phyloP scores from a whole-genome alignment of 2,113 vertebrate genomes.

The Trematocara macrostoma region DNA sequence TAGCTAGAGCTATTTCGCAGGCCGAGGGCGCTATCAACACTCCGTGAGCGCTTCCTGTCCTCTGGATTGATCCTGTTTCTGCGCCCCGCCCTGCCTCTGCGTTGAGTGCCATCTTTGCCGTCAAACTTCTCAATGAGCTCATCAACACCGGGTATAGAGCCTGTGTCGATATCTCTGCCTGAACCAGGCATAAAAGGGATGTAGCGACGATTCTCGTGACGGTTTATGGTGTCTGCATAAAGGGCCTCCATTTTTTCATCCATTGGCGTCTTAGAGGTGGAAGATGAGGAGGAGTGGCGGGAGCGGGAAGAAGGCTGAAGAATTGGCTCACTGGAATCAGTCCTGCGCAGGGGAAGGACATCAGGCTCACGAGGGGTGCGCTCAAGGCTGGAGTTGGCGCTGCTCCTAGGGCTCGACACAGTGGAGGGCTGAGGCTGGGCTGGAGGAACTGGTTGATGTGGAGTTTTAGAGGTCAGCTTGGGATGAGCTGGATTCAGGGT shows the following conservation, averaged over 20 bases:
- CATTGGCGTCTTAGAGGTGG: conserved; percentile 68
- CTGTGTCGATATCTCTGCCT: conserved; percentile 91
- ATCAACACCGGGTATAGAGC: conserved; percentile 84
- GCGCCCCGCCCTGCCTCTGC: conserved; percentile 83
- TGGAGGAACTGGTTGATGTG: not conserved
- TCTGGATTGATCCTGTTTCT: conserved; percentile 84
- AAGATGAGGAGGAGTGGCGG: conserved; percentile 79
- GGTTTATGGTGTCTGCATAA: conserved; percentile 86
- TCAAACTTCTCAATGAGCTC: conserved; percentile 94
- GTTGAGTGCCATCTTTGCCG: conserved; percentile 74
- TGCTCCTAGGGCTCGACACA: conserved; percentile 22
- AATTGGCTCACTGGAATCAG: conserved; percentile 80
- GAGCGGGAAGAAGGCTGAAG: conserved; percentile 75
- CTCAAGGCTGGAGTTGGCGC: conserved; percentile 69
- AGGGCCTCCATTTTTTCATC: conserved; percentile 86
- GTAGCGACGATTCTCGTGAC: conserved; percentile 91
- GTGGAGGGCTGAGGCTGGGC: conserved; percentile 59
- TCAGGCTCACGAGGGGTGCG: conserved; percentile 77
- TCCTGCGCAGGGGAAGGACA: conserved; percentile 83
- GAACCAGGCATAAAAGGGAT: conserved; percentile 92
- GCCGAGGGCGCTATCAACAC: conserved; percentile 83
- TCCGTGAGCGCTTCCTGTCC: conserved; percentile 87
- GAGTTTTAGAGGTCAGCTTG: not conserved
- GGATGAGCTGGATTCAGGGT: conserved; percentile 18
- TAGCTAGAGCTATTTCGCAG: conserved; percentile 62